A percentile compares a stretch with the other conserved stretches of the same genome.
These are phyloP conservation scores for Tamias sibiricus DNA, from an alignment of 2,113 vertebrate species.

Conservation along the genomic window DNA sequence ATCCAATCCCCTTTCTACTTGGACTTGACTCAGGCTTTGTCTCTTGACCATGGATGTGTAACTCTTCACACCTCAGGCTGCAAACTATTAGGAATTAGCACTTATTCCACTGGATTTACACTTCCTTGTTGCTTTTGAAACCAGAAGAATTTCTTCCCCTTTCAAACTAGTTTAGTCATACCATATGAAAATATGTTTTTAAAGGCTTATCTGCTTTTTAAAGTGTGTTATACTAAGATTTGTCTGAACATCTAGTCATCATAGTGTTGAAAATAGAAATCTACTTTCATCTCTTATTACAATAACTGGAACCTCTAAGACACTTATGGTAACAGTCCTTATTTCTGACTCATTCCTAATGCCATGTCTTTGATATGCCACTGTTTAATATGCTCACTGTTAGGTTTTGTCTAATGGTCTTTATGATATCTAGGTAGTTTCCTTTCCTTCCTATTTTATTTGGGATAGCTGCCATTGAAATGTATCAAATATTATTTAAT, in stretches of 20 bases:
- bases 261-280: not conserved
- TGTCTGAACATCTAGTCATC: conserved; percentile 17
- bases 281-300: not conserved
- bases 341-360: conserved; percentile 27
- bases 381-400: not conserved
- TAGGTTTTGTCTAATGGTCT: not conserved
- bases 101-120: conserved; percentile 19
- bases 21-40: not conserved
- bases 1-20: not conserved
- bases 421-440: conserved; percentile 10
- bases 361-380: conserved; percentile 5
- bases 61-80: not conserved
- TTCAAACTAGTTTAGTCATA: not conserved
- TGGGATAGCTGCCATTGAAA: not conserved
- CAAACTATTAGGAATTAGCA: conserved; percentile 13
- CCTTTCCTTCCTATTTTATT: conserved; percentile 6
- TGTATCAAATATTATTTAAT: not conserved
- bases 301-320: not conserved
- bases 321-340: not conserved
- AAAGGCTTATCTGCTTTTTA: conserved; percentile 38
- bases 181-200: conserved; percentile 34
- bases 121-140: not conserved
- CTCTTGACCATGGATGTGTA: not conserved
- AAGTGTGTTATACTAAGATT: not conserved
- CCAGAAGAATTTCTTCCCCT: conserved; percentile 18